These are phyloP conservation scores for Drosophila aldrichi DNA, from an alignment of 2,888 invertebrate genomes.

Conservation along the genomic window DNA sequence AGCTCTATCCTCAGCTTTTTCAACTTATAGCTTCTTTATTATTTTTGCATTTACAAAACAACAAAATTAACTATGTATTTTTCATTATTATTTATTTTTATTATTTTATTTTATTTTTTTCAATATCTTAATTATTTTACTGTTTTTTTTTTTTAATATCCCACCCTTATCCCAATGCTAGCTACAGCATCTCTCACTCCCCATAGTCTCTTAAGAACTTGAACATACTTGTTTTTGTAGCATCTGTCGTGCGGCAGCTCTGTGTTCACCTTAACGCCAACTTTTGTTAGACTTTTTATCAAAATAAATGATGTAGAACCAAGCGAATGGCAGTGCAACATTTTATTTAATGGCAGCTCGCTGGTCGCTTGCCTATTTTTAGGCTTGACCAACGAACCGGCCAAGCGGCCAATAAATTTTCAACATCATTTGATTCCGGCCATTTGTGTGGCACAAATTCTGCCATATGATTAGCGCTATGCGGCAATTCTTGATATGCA, in stretches of 20 bases:
- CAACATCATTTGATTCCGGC: constrained; percentile 69
- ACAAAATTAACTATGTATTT: no score
- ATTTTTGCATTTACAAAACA: no score
- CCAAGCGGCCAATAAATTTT: constrained; percentile 77
- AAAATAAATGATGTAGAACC: constrained; percentile 76
- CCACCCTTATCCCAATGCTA: background rate
- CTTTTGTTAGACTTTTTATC: constrained; percentile 76
- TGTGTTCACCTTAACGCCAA: constrained; percentile 72
- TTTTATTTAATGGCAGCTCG: constrained; percentile 55
- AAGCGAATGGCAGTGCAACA: constrained; percentile 56
- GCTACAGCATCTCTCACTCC: background rate
- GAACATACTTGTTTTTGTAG: constrained; percentile 4
- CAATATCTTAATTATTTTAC: background rate
- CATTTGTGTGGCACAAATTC: constrained; percentile 30
- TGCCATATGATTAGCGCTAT: constrained; percentile 44
- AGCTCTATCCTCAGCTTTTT: no score
- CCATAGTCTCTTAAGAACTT: background rate
- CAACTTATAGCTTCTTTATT: no score
- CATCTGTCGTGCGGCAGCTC: constrained; percentile 14
- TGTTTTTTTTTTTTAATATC: background rate
- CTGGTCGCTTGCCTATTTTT: constrained; percentile 55
- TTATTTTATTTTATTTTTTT: background rate
- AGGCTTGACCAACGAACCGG: constrained; percentile 71
- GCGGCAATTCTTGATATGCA: constrained; percentile 36
- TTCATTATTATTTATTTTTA: background rate